Conservation (phyloP, 2,113 vertebrate species). For the Pluvianellus socialis region DNA sequence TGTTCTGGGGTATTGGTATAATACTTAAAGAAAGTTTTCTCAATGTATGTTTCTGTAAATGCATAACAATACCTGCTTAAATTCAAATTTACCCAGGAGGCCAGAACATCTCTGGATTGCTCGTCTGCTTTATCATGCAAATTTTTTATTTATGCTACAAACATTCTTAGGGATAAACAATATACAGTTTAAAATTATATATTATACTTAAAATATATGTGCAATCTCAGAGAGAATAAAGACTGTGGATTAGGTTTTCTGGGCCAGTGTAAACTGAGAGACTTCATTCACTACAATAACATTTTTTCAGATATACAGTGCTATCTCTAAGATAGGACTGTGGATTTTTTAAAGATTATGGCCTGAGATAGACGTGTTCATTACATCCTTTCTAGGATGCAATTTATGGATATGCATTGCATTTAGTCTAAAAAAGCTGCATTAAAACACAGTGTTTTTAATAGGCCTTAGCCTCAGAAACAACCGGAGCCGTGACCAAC, state of each 20-base stretch:
- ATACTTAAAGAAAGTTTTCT: constrained; percentile 36
- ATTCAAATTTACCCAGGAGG: constrained; percentile 56
- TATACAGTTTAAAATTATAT: constrained; percentile 25
- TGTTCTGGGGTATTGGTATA: constrained; percentile 52
- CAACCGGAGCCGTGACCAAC: not conserved
- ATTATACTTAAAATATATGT: not conserved
- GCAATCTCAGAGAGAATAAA: not conserved
- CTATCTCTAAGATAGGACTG: not conserved
- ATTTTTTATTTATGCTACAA: constrained; percentile 69
- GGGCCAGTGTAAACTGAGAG: not conserved
- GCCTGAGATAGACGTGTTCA: not conserved
- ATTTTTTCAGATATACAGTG: not conserved
- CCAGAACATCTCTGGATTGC: constrained; percentile 47
- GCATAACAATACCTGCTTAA: constrained; percentile 68
- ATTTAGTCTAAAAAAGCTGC: not conserved
- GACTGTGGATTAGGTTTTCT: not conserved
- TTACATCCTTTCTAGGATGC: not conserved
- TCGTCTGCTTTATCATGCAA: constrained; percentile 62
- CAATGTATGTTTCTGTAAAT: constrained; percentile 5
- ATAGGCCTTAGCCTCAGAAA: not conserved
- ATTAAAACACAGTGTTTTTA: not conserved
- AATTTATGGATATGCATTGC: not conserved
- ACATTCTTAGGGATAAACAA: constrained; percentile 61
- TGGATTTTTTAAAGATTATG: not conserved
- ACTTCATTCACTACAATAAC: not conserved